A percentile compares a stretch with the other conserved stretches of the same genome.
These are phyloP conservation scores for Drosophila hamatofila DNA, from an alignment of 2,888 invertebrate species.

Conservation along the genomic window DNA sequence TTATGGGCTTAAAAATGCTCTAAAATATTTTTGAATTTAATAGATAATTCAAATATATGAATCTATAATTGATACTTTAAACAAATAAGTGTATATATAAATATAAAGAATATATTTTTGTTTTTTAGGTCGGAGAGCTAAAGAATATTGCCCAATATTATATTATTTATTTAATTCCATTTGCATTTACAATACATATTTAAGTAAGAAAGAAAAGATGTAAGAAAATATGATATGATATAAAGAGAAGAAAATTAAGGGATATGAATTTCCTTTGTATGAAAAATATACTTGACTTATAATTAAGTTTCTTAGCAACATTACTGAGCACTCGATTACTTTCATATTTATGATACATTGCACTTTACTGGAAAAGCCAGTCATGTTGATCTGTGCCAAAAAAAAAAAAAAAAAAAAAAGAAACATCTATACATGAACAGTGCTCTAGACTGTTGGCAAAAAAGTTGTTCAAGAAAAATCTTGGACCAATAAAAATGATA, in stretches of 20 bases:
- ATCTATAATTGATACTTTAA: background rate
- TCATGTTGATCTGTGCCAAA: slow-evolving; percentile 45
- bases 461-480: slow-evolving; percentile 39
- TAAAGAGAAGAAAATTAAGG: background rate
- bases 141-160: background rate
- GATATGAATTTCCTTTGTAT: background rate
- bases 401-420: slow-evolving; percentile 19
- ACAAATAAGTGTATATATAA: background rate
- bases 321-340: slow-evolving; percentile 8
- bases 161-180: background rate
- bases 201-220: background rate
- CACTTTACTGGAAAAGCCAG: slow-evolving; percentile 20
- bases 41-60: background rate
- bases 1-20: background rate
- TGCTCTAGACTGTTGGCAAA: background rate
- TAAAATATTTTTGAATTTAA: background rate
- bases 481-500: slow-evolving; percentile 62
- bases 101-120: background rate
- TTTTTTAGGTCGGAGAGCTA: background rate
- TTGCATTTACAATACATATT: background rate
- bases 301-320: background rate
- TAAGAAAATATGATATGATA: no score
- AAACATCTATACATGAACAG: background rate
- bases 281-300: background rate
- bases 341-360: slow-evolving; percentile 21